Conservation (phyloP, 2,888 invertebrate genomes). For the Macaria liturata region DNA sequence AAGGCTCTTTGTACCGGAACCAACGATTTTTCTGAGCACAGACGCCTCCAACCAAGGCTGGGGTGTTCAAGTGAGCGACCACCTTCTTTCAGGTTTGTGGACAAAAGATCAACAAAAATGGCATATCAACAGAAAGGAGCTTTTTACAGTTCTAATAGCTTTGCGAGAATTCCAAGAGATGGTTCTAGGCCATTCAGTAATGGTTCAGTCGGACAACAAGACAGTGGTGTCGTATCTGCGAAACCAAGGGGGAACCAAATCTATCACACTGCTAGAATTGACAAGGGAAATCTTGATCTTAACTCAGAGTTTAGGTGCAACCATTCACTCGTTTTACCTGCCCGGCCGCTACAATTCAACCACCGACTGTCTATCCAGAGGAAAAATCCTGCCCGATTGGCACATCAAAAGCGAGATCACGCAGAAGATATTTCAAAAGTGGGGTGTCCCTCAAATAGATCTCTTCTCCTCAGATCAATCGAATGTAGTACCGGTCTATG, state of each 20-base stretch:
- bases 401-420: constrained; percentile 13
- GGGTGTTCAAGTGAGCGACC: constrained; percentile 29
- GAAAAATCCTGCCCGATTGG: constrained; percentile 30
- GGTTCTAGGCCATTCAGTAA: constrained; percentile 7
- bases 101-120: constrained; percentile 20
- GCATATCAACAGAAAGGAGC: constrained; percentile 40
- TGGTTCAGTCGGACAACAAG: constrained; percentile 37
- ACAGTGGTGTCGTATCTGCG: constrained; percentile 34
- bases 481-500: constrained; percentile 11
- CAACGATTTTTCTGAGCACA: constrained; percentile 28
- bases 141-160: constrained; percentile 29
- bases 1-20: constrained; percentile 16
- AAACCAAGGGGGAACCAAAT: constrained; percentile 32
- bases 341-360: constrained; percentile 38
- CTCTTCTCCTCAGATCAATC: constrained; percentile 9
- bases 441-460: constrained; percentile 26
- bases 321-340: constrained; percentile 27
- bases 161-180: neutral
- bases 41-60: constrained; percentile 37
- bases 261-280: constrained; percentile 17
- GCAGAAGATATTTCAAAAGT: constrained; percentile 17
- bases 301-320: constrained; percentile 6
- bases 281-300: constrained; percentile 17
- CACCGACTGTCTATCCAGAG: constrained; percentile 35
- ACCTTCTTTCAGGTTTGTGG: constrained; percentile 22